Evolutionary conservation across 1,140 invertebrate species (phyloP).

Genomic region (Drosophila ercepeae): DNA sequence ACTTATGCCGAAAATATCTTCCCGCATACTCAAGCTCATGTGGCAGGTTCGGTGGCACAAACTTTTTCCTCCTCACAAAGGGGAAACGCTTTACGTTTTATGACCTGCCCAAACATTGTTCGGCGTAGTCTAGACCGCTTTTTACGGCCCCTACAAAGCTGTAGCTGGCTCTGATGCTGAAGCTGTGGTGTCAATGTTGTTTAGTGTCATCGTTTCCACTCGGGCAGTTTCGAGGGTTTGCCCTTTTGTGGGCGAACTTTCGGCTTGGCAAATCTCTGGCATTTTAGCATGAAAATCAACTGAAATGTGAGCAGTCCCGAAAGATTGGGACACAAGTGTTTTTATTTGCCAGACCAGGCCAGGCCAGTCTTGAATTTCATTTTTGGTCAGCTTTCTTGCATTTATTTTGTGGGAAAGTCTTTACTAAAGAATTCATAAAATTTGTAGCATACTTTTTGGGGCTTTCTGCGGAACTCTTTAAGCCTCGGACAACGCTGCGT

Average conservation of each 20-base stretch:
- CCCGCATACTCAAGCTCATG: constrained; percentile 25
- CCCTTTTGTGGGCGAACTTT: constrained; percentile 24
- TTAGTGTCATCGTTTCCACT: constrained; percentile 62
- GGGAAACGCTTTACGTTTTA: constrained; percentile 59
- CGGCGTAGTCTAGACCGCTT: constrained; percentile 67
- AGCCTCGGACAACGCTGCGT: constrained; percentile 25
- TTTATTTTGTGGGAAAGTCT: background rate
- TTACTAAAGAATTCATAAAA: background rate
- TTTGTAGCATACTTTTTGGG: constrained; percentile 1
- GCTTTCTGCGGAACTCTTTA: background rate
- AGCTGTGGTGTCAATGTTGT: constrained; percentile 74
- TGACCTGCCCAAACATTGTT: constrained; percentile 53
- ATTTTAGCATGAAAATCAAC: constrained; percentile 64
- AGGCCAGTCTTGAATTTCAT: constrained; percentile 29
- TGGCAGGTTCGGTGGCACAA: constrained; percentile 37
- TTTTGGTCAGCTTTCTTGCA: constrained; percentile 8
- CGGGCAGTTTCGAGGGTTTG: constrained; percentile 53
- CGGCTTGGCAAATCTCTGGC: constrained; percentile 24
- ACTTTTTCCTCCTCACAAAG: constrained; percentile 45
- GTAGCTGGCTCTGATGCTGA: constrained; percentile 42
- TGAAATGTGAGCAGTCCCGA: constrained; percentile 47
- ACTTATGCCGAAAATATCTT: constrained; percentile 57
- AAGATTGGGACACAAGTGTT: constrained; percentile 7
- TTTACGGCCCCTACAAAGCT: constrained; percentile 56
- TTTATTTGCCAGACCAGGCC: background rate